Base-by-base conservation (phyloP, 2,888 invertebrate species). In the Hirtodrosophila cameraria region DNA sequence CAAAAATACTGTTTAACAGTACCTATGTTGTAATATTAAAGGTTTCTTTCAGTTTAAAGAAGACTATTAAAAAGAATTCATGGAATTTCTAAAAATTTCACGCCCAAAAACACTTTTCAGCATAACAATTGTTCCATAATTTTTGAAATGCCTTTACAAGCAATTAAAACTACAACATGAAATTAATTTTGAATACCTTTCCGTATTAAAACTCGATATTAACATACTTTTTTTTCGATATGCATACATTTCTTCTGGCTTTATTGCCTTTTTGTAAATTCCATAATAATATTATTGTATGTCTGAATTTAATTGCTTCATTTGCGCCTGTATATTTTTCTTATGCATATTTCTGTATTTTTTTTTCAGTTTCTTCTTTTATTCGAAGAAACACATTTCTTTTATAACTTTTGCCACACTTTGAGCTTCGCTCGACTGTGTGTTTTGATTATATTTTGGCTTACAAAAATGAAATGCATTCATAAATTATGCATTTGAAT, bases 401-500 rank as follows among this genome's bases (percentile, higher is more conserved):
- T 73, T 76, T 49, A 73, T 60, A 49, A 45, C 61, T 54, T 72
- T 59, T 57, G 81, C 77, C 76, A 75, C 86, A 70, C 63, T 79
- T 75, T 60, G n/a, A 28, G 42, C 13, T 49, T 38, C 38, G 69
- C 30, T 36, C 36, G 41, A 2, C 41, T 30, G 35, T 42, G 20
- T 66, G 52, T 72, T 45, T 25, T 48, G 35, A 36, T 39, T 76
- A 28, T 58, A 64, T 58, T 53, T 55, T 38, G 42, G 36, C 28
- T 52, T 58, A 28, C 18, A 35, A 36, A 42, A 48, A 48, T 18
- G 42, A 58, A 58, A 59, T 60, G 84, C 76, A 86, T 71, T 69
- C 79, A 87, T 85, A 78, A 85, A 85, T 71, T 64, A 87, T 78
- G 75, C 79, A 87, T 79, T 70, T 50, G 39, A 53, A 86, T 79